Evolutionary conservation across 2,888 invertebrate genomes (phyloP).

Genomic region (Sipha maydis): DNA sequence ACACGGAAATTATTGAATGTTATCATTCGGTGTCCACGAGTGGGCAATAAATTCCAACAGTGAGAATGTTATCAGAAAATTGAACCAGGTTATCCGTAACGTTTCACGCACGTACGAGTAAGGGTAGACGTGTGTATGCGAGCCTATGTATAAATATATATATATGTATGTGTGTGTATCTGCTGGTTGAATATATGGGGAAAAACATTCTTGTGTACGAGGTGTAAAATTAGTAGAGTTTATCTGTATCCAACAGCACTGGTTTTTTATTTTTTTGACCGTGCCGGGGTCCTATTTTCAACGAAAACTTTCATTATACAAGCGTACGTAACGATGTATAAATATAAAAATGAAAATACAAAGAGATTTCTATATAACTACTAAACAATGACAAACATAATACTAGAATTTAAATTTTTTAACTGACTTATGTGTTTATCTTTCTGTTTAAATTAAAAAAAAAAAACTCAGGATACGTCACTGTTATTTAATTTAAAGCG

Average conservation of each 20-base stretch:
- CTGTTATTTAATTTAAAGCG: no score
- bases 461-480: no score
- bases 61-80: constrained; percentile 57
- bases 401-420: neutral
- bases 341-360: neutral
- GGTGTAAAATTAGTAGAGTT: constrained; percentile 60
- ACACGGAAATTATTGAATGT: constrained; percentile 43
- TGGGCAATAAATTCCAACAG: constrained; percentile 41
- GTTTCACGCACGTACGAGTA: constrained; percentile 23
- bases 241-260: constrained; percentile 52
- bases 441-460: no score
- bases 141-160: neutral
- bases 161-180: neutral
- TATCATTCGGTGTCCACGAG: constrained; percentile 52
- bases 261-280: constrained; percentile 7
- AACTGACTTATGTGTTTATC: neutral
- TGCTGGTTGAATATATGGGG: neutral
- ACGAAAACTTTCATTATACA: neutral
- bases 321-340: neutral
- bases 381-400: neutral
- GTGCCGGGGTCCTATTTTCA: neutral
- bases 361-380: neutral
- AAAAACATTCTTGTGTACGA: constrained; percentile 57
- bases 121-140: neutral
- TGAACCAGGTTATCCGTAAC: constrained; percentile 22